Evolutionary conservation across 2,888 invertebrate genomes (phyloP).

Genomic region (Orchesellides sinensis): DNA sequence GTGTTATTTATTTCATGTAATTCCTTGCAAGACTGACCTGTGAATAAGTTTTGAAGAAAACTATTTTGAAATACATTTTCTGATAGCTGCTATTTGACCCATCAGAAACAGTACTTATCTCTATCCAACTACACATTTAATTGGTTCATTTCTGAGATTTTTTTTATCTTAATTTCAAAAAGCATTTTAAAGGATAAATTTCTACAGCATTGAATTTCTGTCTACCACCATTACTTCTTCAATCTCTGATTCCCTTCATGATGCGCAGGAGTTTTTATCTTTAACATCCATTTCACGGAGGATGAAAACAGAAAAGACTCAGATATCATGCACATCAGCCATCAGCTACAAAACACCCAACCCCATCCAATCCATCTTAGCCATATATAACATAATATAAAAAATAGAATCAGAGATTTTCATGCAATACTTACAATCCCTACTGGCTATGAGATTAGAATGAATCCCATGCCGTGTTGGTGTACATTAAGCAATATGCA

Average conservation of each 20-base stretch:
- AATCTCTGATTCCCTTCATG: conserved; percentile 33
- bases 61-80: no score
- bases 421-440: conserved; percentile 41
- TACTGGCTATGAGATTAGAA: conserved; percentile 6
- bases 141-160: no score
- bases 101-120: no score
- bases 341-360: conserved; percentile 62
- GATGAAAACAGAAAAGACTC: conserved; percentile 53
- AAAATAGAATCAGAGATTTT: conserved; percentile 63
- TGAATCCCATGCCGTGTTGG: conserved; percentile 18
- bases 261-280: conserved; percentile 65
- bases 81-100: no score
- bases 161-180: no score
- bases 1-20: no score
- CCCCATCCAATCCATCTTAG: conserved; percentile 58
- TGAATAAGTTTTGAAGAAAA: no score
- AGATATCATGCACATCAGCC: conserved; percentile 65
- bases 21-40: no score
- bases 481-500: conserved; percentile 27
- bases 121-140: no score
- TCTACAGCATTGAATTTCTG: no score
- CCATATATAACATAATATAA: conserved; percentile 23
- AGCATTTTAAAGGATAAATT: no score
- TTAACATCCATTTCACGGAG: conserved; percentile 63
- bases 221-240: background rate